Evolutionary conservation across 2,888 invertebrate genomes (phyloP).

Genomic region (Drosophila robusta): DNA sequence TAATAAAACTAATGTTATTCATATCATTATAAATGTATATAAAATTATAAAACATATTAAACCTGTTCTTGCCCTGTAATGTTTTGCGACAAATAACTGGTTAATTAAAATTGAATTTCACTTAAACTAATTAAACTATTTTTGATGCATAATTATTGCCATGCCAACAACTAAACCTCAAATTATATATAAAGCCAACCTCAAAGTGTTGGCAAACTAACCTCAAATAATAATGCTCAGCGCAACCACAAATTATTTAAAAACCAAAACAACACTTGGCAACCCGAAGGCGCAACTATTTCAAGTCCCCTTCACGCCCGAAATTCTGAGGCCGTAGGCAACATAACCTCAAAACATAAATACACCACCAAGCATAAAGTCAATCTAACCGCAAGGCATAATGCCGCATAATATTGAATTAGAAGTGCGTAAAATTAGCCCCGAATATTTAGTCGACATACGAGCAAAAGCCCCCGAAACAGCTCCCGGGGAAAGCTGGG

Average conservation of each 20-base stretch:
- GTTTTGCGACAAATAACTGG: background rate
- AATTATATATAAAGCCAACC: background rate
- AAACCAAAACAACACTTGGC: constrained; percentile 3
- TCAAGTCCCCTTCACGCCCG: background rate
- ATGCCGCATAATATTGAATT: constrained; percentile 58
- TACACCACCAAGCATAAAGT: constrained; percentile 8
- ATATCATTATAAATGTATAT: no score
- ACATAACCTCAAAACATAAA: constrained; percentile 22
- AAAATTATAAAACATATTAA: background rate
- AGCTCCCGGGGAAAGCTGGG: background rate
- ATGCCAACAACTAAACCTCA: constrained; percentile 3
- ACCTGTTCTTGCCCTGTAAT: background rate
- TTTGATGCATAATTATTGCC: background rate
- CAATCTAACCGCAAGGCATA: constrained; percentile 46
- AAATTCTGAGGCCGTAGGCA: constrained; percentile 1
- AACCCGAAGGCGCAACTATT: background rate
- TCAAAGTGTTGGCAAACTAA: constrained; percentile 3
- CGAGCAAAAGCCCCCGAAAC: constrained; percentile 2
- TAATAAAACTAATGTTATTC: no score
- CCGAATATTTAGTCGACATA: constrained; percentile 36
- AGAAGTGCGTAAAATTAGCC: constrained; percentile 67
- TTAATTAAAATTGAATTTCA: background rate
- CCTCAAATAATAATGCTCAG: background rate
- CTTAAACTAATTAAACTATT: background rate
- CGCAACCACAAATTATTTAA: background rate